phyloP scores from a whole-genome alignment of 2,113 vertebrate genomes.

The Grammomys dolichurus region DNA sequence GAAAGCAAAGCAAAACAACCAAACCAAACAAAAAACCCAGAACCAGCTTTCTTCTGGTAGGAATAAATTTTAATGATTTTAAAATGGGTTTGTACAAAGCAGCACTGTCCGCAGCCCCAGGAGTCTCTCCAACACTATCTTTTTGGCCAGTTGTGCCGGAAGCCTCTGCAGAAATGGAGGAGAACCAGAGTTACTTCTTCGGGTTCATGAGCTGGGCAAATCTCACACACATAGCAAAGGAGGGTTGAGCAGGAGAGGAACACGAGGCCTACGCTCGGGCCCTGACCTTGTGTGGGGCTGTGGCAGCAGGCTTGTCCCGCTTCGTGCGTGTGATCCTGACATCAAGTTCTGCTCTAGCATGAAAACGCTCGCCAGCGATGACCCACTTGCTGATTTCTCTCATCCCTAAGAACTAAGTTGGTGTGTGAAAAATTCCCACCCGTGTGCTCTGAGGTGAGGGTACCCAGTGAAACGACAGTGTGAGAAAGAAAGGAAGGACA shows the following conservation, averaged over 20 bases:
- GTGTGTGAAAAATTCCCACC: background rate
- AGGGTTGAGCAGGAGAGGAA: background rate
- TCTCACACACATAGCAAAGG: background rate
- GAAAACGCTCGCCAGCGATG: background rate
- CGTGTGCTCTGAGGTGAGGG: background rate
- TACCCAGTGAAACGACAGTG: background rate
- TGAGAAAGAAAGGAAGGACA: background rate
- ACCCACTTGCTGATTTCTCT: background rate
- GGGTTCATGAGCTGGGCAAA: background rate
- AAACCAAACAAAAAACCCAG: background rate
- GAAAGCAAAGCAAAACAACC: background rate
- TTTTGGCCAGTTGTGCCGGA: conserved; percentile 95
- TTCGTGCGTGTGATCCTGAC: background rate
- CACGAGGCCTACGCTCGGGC: rapidly evolving
- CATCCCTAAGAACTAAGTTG: background rate
- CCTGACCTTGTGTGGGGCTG: background rate
- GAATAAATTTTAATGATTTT: conserved; percentile 84
- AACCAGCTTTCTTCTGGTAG: conserved; percentile 39
- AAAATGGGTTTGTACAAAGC: conserved; percentile 84
- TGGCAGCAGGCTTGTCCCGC: background rate
- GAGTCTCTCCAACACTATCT: conserved; percentile 87
- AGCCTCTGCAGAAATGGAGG: conserved; percentile 89
- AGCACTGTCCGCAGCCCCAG: conserved; percentile 30
- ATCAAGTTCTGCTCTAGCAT: background rate
- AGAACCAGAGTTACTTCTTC: conserved; percentile 14